phyloP scores from a whole-genome alignment of 2,797 vertebrate genomes.

The Prunella strophiata region DNA sequence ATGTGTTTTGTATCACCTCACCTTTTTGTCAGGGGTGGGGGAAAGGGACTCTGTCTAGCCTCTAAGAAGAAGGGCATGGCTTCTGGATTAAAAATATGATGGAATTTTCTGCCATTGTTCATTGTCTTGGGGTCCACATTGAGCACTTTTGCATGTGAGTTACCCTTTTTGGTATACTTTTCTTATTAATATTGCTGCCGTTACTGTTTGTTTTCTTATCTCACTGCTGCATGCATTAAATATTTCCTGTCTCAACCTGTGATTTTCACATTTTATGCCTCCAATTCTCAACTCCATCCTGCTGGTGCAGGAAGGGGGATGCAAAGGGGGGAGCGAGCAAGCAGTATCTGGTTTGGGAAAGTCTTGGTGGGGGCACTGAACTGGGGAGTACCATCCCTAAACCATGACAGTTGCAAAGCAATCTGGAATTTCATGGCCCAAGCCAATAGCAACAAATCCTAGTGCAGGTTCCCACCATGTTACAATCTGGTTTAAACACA shows the following conservation, averaged over 20 bases:
- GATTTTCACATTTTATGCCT: no score
- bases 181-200: not conserved
- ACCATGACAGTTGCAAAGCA: not conserved
- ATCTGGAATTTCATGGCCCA: not conserved
- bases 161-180: not conserved
- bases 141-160: not conserved
- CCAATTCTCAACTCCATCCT: not conserved
- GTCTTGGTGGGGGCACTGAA: not conserved
- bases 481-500: not conserved
- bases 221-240: no score
- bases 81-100: not conserved
- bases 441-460: not conserved
- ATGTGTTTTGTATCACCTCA: not conserved
- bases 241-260: no score
- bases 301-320: rapidly evolving
- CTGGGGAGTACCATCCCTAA: not conserved
- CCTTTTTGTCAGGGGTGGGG: not conserved
- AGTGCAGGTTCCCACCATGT: not conserved
- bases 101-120: not conserved
- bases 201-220: not conserved
- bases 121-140: not conserved
- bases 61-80: not conserved
- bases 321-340: not conserved
- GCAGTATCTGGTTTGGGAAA: not conserved
- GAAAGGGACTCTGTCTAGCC: not conserved